Conservation (phyloP, 2,113 vertebrate genomes). For the Pyxicephalus adspersus region DNA sequence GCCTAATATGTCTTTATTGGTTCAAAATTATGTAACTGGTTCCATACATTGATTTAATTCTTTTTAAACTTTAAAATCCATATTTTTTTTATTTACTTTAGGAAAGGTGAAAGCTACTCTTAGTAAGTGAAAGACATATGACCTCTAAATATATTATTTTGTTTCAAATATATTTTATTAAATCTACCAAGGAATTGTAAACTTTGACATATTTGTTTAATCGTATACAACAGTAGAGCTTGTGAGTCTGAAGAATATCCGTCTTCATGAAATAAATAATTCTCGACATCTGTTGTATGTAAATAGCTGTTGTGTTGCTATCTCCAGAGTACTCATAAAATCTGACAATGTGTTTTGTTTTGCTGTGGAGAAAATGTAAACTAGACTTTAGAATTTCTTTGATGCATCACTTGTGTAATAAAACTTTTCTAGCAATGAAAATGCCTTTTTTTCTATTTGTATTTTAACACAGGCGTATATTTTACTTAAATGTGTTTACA, state of each 20-base stretch:
- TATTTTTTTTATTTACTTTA: slow-evolving; percentile 5
- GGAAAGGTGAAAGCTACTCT: not conserved
- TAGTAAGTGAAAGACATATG: not conserved
- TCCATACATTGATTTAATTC: no score
- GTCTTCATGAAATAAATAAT: slow-evolving; percentile 52
- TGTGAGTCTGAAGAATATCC: slow-evolving; percentile 16
- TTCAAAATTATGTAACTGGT: no score
- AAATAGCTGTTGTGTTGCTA: slow-evolving; percentile 44
- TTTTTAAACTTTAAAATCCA: not conserved
- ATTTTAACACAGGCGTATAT: slow-evolving; percentile 21
- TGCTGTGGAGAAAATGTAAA: slow-evolving; percentile 43
- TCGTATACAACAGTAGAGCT: slow-evolving; percentile 3
- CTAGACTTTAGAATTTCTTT: slow-evolving; percentile 37
- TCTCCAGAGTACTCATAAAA: slow-evolving; percentile 48
- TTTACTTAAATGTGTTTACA: not conserved
- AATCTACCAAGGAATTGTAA: slow-evolving; percentile 28
- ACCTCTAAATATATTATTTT: slow-evolving; percentile 12
- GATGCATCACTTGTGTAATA: slow-evolving; percentile 11
- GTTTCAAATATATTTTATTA: slow-evolving; percentile 27
- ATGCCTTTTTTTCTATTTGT: not conserved
- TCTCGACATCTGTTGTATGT: slow-evolving; percentile 52
- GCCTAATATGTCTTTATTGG: no score
- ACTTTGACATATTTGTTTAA: slow-evolving; percentile 39
- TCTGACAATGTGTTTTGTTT: slow-evolving; percentile 51
- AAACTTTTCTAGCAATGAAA: slow-evolving; percentile 13